A percentile compares a stretch with the other conserved stretches of the same genome.
These are phyloP conservation scores for Barnardius zonarius DNA, from an alignment of 2,113 vertebrate genomes.

Conservation along the genomic window DNA sequence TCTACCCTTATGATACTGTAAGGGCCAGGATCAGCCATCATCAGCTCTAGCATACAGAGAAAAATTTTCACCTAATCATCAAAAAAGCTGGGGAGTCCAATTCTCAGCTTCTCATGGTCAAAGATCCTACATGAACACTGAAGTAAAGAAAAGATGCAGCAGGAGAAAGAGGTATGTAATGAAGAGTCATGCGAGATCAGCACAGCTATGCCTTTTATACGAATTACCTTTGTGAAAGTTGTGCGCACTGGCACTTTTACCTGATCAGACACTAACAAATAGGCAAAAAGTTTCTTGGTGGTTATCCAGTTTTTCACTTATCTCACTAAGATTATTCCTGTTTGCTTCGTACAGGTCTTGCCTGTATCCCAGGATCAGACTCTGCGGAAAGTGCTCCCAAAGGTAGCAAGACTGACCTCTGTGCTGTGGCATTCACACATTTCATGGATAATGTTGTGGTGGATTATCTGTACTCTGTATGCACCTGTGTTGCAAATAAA, in stretches of 20 bases:
- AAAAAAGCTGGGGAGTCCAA: neutral
- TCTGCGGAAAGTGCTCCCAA: neutral
- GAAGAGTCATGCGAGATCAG: neutral
- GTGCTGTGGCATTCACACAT: neutral
- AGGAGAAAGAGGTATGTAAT: neutral
- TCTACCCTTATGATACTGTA: neutral
- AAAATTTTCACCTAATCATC: neutral
- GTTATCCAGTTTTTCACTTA: neutral
- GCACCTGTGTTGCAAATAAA: neutral
- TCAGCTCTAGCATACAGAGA: neutral
- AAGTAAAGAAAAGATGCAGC: neutral
- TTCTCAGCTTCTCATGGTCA: neutral
- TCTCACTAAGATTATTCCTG: neutral
- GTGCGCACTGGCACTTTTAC: neutral
- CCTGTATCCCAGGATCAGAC: neutral
- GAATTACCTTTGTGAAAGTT: neutral
- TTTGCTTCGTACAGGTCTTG: neutral
- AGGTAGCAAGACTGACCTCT: neutral
- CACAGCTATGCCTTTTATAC: neutral
- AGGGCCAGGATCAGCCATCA: neutral
- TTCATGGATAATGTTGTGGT: neutral
- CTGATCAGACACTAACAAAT: rapidly evolving
- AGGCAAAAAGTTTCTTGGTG: neutral
- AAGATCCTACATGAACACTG: neutral
- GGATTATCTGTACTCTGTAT: neutral